phyloP scores from a whole-genome alignment of 2,113 vertebrate species.

The Edolisoma coerulescens region DNA sequence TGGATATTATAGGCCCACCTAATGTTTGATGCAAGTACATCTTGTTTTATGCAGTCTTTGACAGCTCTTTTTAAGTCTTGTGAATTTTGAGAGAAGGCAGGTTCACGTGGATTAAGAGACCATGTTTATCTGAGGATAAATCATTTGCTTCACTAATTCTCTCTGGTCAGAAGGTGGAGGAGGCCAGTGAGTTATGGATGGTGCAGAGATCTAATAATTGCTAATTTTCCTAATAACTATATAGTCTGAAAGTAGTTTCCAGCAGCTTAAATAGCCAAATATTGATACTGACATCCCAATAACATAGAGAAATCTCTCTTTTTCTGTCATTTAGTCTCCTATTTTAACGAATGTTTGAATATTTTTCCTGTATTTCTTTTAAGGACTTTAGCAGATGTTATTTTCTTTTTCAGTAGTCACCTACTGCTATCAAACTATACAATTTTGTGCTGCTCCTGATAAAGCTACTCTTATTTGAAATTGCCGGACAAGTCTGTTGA shows the following conservation, averaged over 20 bases:
- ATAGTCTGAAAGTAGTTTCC: background rate
- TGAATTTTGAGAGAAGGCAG: background rate
- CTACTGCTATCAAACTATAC: background rate
- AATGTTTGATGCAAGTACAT: background rate
- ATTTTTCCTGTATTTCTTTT: background rate
- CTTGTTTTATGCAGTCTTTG: background rate
- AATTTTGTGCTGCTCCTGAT: background rate
- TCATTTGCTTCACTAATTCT: background rate
- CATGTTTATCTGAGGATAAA: background rate
- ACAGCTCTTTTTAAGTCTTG: background rate
- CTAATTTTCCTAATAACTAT: background rate
- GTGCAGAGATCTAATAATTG: background rate
- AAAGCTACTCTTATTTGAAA: background rate
- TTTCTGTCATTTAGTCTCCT: background rate
- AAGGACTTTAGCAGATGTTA: background rate
- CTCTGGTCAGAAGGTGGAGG: background rate
- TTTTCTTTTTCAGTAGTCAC: background rate
- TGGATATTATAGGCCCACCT: background rate
- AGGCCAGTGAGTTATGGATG: background rate
- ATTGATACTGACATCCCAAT: background rate
- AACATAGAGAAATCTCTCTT: background rate
- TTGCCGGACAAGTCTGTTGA: background rate
- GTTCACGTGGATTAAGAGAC: background rate
- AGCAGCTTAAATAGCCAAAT: background rate
- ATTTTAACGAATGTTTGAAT: background rate